Base-by-base conservation (phyloP, 53 echinoderm and acorn worm genomes). In the Patiria pectinifera region DNA sequence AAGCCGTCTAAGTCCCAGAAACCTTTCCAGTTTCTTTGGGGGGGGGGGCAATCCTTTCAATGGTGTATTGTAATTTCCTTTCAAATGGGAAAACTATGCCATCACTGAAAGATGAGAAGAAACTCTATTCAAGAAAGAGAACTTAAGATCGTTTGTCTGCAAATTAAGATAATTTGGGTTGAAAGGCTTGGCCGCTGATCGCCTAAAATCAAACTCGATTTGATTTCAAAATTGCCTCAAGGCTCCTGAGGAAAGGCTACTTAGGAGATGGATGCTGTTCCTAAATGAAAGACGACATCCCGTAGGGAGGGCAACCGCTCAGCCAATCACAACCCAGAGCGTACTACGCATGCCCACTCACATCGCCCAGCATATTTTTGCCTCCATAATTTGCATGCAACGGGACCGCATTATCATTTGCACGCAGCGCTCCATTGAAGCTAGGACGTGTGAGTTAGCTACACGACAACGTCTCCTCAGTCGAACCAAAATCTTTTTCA, bases 371-470 rank as follows among this genome's bases (percentile, higher is more conserved):
- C 11, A 15, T n/a, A 9, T 74, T 74, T 4, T 74, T 23, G 74
- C 19, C n/a, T 53, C 53, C 9, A 23, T 74, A 79, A 86, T 86
- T 86, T 86, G 86, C 71, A 86, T 86, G 86, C 74, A 72, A 72
- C 74, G 86, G 86, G 70, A 85, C 86, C 7, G 19, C 9, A 26
- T 43, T 48, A 71, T 48, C 74, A 86, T 86, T 86, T 63, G 84
- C 84, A 84, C 59, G 84, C 84, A 63, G 59, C 63, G 84, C 84
- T 84, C 66, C 84, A 84, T 84, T 16, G 66, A 84, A 84, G 84
- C 84, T 66, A 43, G 2, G 84, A 58, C 84, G 84, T 84, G 69
- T 66, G 12, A 84, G 5, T 14, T 24, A 24, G 74, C 22, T 10
- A 46, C 10, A 35, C 25, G 10, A 14, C 25, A 15, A 35, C 45